These are phyloP conservation scores for Tenualosa ilisha DNA, from an alignment of 2,797 vertebrate genomes.

Conservation along the genomic window DNA sequence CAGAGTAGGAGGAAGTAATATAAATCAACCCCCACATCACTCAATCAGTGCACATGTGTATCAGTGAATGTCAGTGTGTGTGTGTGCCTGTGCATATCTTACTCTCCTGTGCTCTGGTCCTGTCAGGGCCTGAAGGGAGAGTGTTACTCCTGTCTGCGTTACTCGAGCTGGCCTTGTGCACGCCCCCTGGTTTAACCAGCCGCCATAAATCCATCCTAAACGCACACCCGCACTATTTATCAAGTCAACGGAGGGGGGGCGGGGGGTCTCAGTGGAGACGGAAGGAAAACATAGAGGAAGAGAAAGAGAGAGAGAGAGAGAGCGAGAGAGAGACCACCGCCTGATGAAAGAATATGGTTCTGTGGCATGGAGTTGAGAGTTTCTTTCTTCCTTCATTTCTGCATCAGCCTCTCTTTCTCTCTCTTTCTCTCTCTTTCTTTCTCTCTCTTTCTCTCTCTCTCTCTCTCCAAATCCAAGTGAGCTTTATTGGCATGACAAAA, in stretches of 20 bases:
- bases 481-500: too few species aligned
- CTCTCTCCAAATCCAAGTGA: too few species aligned
- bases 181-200: neutral
- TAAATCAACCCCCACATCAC: neutral
- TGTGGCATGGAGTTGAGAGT: neutral
- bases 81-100: neutral
- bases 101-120: neutral
- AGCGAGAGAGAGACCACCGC: neutral
- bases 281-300: slow-evolving; percentile 24
- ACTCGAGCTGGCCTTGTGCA: slow-evolving; percentile 51
- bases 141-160: slow-evolving; percentile 45
- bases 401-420: neutral
- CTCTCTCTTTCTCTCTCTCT: neutral
- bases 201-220: slow-evolving; percentile 33
- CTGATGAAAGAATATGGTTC: neutral
- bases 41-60: neutral
- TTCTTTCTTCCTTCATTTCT: neutral
- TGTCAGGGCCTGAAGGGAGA: neutral
- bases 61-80: neutral
- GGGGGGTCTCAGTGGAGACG: neutral
- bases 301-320: neutral
- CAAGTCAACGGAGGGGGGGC: slow-evolving; percentile 35
- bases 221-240: slow-evolving; percentile 47
- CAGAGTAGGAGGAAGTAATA: neutral
- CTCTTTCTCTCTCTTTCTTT: neutral